phyloP scores from a whole-genome alignment of 2,888 invertebrate genomes.

The Malthinus flaveolus region DNA sequence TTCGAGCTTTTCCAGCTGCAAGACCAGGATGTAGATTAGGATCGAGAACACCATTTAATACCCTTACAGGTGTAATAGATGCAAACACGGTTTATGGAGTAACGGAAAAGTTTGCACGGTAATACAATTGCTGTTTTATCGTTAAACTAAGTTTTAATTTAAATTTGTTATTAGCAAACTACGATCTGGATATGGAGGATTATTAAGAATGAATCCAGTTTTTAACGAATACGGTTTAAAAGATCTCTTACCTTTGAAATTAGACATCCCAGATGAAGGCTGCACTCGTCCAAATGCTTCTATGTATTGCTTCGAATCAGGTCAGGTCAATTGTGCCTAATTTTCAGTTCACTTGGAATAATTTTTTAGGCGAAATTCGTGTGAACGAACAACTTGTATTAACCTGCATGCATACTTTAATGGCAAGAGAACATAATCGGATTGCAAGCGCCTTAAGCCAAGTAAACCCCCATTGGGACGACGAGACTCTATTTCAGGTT shows the following conservation, averaged over 20 bases:
- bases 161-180: constrained; percentile 64
- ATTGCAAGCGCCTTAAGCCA: constrained; percentile 74
- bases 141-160: background rate
- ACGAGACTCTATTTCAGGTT: constrained; percentile 84
- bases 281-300: constrained; percentile 87
- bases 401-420: constrained; percentile 88
- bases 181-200: constrained; percentile 79
- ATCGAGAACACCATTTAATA: constrained; percentile 83
- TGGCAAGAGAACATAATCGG: constrained; percentile 90
- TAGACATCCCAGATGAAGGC: constrained; percentile 90
- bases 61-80: constrained; percentile 83
- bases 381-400: constrained; percentile 90
- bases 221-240: constrained; percentile 86
- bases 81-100: constrained; percentile 91
- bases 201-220: constrained; percentile 85
- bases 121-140: constrained; percentile 32
- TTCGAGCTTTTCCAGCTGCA: constrained; percentile 84
- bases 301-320: constrained; percentile 92
- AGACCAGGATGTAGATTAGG: constrained; percentile 86
- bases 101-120: constrained; percentile 79
- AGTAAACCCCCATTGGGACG: constrained; percentile 92
- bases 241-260: constrained; percentile 82
- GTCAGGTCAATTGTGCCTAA: constrained; percentile 54
- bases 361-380: constrained; percentile 76
- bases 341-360: background rate